Conservation (phyloP, 2,797 vertebrate genomes). For the Diglossa cyanea region DNA sequence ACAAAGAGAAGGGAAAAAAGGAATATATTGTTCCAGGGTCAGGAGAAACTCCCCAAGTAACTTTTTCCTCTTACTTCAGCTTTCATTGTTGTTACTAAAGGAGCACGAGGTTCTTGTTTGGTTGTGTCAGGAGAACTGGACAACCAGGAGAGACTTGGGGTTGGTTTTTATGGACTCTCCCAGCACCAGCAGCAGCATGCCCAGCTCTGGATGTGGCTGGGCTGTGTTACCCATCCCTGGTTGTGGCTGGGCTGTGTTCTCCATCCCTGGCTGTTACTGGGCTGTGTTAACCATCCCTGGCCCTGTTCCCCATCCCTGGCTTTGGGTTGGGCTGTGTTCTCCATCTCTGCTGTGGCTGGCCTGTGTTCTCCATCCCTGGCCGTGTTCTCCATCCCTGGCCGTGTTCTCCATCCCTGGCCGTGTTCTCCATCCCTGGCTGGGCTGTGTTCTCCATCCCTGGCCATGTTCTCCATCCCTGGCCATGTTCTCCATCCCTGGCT, state of each 20-base stretch:
- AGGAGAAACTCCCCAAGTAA: neutral
- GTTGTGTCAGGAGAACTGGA: neutral
- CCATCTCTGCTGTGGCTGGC: neutral
- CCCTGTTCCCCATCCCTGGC: no score
- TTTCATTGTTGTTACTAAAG: neutral
- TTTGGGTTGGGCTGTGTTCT: neutral
- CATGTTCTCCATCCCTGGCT: no score
- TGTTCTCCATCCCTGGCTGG: no score
- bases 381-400: neutral
- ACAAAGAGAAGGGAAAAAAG: accelerated
- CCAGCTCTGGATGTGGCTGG: neutral
- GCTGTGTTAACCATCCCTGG: neutral
- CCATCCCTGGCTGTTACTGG: neutral
- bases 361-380: no score
- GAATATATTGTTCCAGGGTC: neutral
- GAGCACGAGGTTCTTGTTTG: neutral
- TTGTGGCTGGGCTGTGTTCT: neutral
- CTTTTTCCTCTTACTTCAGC: neutral
- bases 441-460: no score
- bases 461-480: no score
- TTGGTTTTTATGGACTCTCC: neutral
- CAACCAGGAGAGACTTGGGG: accelerated
- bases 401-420: no score
- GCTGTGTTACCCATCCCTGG: neutral
- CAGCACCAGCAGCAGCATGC: accelerated